Evolutionary conservation across 2,888 invertebrate species (phyloP).

Genomic region (Rhogogaster chlorosoma): DNA sequence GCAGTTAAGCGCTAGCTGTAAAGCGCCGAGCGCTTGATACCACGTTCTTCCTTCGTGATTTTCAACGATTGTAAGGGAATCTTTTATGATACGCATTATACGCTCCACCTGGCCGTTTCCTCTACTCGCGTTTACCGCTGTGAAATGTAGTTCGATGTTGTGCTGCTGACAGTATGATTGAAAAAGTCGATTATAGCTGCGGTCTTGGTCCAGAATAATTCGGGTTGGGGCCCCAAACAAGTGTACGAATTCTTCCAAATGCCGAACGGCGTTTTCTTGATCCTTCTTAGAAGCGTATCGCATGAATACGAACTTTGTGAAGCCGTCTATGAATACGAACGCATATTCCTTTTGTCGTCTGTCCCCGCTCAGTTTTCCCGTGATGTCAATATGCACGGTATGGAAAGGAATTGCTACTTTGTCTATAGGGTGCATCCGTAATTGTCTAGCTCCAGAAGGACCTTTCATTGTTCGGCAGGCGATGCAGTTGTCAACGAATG

Average conservation of each 20-base stretch:
- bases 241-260: slow-evolving; percentile 40
- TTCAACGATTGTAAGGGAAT: slow-evolving; percentile 63
- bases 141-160: slow-evolving; percentile 56
- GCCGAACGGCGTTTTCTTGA: slow-evolving; percentile 52
- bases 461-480: slow-evolving; percentile 68
- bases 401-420: slow-evolving; percentile 65
- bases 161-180: background rate
- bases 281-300: slow-evolving; percentile 65
- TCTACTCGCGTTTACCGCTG: slow-evolving; percentile 59
- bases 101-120: slow-evolving; percentile 66
- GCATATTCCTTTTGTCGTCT: slow-evolving; percentile 63
- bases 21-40: slow-evolving; percentile 62
- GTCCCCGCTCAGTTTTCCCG: slow-evolving; percentile 61
- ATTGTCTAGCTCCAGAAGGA: slow-evolving; percentile 63
- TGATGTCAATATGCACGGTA: slow-evolving; percentile 66
- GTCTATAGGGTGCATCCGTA: slow-evolving; percentile 67
- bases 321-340: slow-evolving; percentile 63
- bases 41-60: slow-evolving; percentile 56
- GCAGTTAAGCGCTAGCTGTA: slow-evolving; percentile 65
- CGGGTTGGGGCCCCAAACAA: slow-evolving; percentile 56
- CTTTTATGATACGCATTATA: slow-evolving; percentile 57
- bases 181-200: slow-evolving; percentile 8
- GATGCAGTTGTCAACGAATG: slow-evolving; percentile 68
- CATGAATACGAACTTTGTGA: slow-evolving; percentile 63
- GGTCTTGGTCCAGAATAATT: slow-evolving; percentile 49